Conservation (phyloP, 2,113 vertebrate genomes). For the Poeciliopsis retropinna region DNA sequence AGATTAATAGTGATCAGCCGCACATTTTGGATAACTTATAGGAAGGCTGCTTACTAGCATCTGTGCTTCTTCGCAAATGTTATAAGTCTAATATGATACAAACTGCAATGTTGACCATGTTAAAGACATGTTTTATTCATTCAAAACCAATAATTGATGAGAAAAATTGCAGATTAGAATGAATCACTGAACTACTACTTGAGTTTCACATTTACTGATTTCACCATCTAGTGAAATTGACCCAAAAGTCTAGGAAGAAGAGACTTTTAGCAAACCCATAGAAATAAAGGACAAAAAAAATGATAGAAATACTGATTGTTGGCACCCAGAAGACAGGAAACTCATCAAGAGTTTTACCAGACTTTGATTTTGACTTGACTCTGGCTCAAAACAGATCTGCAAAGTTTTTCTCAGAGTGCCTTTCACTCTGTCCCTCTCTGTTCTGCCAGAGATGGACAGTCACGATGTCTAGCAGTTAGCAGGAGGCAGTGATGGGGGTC, state of each 20-base stretch:
- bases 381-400: conserved; percentile 2
- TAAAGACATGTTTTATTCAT: not conserved
- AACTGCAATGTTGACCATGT: no score
- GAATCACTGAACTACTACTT: not conserved
- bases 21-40: no score
- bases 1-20: no score
- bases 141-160: not conserved
- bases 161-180: not conserved
- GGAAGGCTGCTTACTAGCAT: no score
- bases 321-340: not conserved
- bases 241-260: not conserved
- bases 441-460: conserved; percentile 45
- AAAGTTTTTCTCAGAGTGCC: conserved; percentile 35
- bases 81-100: no score
- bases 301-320: not conserved
- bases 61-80: no score
- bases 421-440: conserved; percentile 1
- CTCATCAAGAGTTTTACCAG: not conserved
- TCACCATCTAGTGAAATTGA: not conserved
- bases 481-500: conserved; percentile 54
- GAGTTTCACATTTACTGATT: not conserved
- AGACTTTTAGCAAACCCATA: no score
- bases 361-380: not conserved
- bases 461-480: conserved; percentile 63
- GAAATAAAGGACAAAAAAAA: no score